phyloP scores from a whole-genome alignment of 1,140 invertebrate species.

The Aethina tumida region DNA sequence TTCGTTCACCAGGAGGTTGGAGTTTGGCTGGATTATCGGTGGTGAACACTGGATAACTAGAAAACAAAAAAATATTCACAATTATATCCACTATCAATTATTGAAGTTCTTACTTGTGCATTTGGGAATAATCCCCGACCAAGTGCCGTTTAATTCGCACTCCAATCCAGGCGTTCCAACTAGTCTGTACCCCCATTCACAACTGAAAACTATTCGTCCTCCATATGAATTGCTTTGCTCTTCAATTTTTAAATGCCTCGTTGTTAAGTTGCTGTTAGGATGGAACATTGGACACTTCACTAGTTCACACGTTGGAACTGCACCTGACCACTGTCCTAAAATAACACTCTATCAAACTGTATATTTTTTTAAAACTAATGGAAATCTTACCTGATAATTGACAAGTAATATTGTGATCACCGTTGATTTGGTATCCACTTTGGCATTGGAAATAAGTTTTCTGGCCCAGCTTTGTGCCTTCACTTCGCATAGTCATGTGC shows the following conservation, averaged over 20 bases:
- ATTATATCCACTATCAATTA: background rate
- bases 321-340: conserved; percentile 64
- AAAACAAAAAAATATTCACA: conserved; percentile 20
- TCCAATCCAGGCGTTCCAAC: conserved; percentile 60
- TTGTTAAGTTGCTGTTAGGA: conserved; percentile 39
- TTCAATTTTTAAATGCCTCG: conserved; percentile 44
- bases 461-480: conserved; percentile 59
- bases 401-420: conserved; percentile 58
- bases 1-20: conserved; percentile 49
- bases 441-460: conserved; percentile 57
- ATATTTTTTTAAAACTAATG: conserved; percentile 5
- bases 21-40: conserved; percentile 61
- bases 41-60: conserved; percentile 69
- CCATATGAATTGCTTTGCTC: conserved; percentile 54
- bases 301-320: conserved; percentile 58
- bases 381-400: conserved; percentile 56
- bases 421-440: conserved; percentile 58
- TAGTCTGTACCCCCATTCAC: conserved; percentile 70
- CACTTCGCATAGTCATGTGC: conserved; percentile 43
- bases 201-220: conserved; percentile 66
- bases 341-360: no score
- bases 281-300: conserved; percentile 60
- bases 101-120: conserved; percentile 51
- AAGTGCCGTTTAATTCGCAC: conserved; percentile 64
- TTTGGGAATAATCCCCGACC: conserved; percentile 64